Evolutionary conservation across 2,113 vertebrate genomes (phyloP).

Genomic region (Isichthys henryi): DNA sequence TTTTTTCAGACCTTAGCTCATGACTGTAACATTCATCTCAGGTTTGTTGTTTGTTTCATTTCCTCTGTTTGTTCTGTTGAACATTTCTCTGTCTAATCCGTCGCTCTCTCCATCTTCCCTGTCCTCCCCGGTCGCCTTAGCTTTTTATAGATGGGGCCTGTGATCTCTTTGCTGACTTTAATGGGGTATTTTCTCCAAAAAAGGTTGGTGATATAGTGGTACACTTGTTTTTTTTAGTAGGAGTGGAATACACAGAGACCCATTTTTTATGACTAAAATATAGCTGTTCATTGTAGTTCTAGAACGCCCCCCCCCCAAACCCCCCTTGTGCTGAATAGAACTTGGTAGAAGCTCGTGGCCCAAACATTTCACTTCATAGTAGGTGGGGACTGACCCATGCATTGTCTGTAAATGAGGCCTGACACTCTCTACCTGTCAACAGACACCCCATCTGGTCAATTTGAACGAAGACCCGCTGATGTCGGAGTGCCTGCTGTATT

Average conservation of each 20-base stretch:
- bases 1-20: constrained; percentile 8
- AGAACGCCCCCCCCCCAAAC: neutral
- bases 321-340: neutral
- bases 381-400: neutral
- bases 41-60: constrained; percentile 1
- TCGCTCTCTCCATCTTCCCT: constrained; percentile 25
- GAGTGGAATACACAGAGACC: neutral
- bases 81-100: constrained; percentile 23
- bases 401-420: neutral
- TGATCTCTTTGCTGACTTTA: constrained; percentile 88
- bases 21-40: neutral
- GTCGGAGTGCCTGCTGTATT: constrained; percentile 98
- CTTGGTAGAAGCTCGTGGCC: neutral
- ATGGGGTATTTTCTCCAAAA: constrained; percentile 83
- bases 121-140: constrained; percentile 55
- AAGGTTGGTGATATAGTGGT: constrained; percentile 69
- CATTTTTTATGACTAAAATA: neutral
- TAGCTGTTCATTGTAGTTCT: neutral
- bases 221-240: constrained; percentile 15
- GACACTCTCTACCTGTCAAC: constrained; percentile 35
- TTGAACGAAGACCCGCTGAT: constrained; percentile 97
- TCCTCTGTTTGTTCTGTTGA: constrained; percentile 21
- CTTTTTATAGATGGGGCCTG: constrained; percentile 76
- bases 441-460: constrained; percentile 98
- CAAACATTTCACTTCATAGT: neutral